Conservation (phyloP, 2,797 vertebrate genomes). For the Spea hammondii region DNA sequence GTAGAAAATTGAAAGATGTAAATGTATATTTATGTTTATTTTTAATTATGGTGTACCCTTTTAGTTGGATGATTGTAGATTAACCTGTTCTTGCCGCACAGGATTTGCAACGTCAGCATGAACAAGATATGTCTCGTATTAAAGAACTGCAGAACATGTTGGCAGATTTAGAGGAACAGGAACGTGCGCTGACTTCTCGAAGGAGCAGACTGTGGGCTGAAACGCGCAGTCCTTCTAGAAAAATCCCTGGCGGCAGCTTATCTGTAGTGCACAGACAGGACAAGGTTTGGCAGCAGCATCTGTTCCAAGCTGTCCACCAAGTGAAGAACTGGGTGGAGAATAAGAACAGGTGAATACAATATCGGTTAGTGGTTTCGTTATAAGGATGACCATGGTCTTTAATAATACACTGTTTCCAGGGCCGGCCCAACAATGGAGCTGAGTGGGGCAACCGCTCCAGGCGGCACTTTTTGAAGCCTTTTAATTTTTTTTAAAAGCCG, state of each 20-base stretch:
- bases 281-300: constrained; percentile 66
- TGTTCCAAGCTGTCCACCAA: constrained; percentile 61
- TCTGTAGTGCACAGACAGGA: constrained; percentile 53
- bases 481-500: too few relatives aligned
- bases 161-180: constrained; percentile 67
- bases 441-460: too few relatives aligned
- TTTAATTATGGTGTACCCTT: background rate
- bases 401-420: too few relatives aligned
- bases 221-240: constrained; percentile 1
- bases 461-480: too few relatives aligned
- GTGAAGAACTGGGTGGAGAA: constrained; percentile 64
- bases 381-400: background rate
- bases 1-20: too few relatives aligned
- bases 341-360: constrained; percentile 6
- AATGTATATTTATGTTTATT: background rate
- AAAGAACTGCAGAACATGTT: constrained; percentile 79
- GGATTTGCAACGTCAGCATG: constrained; percentile 77
- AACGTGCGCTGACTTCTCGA: constrained; percentile 61
- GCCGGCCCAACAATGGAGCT: too few relatives aligned
- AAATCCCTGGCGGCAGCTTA: background rate
- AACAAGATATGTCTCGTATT: constrained; percentile 79
- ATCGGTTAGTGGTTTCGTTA: background rate
- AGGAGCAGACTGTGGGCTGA: constrained; percentile 43
- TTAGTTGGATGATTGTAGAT: too few relatives aligned
- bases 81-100: constrained; percentile 61